Percentiles rank a stretch among this genome's conserved stretches.
These are phyloP conservation scores for Seriola rivoliana DNA, from an alignment of 2,113 vertebrate genomes.

Conservation along the genomic window DNA sequence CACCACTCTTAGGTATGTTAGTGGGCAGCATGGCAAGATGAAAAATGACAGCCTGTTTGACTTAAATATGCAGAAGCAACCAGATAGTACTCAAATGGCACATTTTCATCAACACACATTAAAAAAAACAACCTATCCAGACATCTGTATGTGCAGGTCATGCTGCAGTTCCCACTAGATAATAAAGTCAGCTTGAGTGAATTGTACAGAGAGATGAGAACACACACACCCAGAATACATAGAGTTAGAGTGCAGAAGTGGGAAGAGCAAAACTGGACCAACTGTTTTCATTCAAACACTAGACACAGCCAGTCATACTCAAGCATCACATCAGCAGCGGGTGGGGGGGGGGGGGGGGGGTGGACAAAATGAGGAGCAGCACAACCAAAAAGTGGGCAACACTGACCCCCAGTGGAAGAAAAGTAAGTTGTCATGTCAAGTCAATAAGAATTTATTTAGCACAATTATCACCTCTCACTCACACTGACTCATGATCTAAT, in stretches of 20 bases:
- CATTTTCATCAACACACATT: background rate
- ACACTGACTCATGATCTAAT: background rate
- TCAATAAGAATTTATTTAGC: background rate
- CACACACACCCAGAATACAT: background rate
- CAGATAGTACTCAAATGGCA: background rate
- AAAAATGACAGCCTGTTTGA: background rate
- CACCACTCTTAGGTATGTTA: background rate
- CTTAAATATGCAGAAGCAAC: background rate
- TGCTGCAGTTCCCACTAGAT: background rate
- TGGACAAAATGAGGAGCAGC: background rate
- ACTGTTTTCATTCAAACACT: slow-evolving; percentile 73
- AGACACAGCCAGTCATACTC: slow-evolving; percentile 63
- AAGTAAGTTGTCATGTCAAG: background rate
- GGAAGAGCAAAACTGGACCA: background rate
- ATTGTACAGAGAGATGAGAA: slow-evolving; percentile 23
- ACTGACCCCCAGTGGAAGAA: slow-evolving; percentile 40
- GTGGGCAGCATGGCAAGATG: background rate
- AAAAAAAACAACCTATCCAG: background rate
- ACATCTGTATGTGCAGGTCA: slow-evolving; percentile 6
- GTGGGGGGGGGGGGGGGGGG: no score
- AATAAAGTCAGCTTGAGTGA: background rate
- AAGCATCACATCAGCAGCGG: slow-evolving; percentile 12
- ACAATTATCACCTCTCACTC: background rate
- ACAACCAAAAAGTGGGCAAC: slow-evolving; percentile 52
- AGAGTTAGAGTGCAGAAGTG: slow-evolving; percentile 1